These are phyloP conservation scores for Daboia siamensis DNA, from an alignment of 2,113 vertebrate genomes.

Conservation along the genomic window DNA sequence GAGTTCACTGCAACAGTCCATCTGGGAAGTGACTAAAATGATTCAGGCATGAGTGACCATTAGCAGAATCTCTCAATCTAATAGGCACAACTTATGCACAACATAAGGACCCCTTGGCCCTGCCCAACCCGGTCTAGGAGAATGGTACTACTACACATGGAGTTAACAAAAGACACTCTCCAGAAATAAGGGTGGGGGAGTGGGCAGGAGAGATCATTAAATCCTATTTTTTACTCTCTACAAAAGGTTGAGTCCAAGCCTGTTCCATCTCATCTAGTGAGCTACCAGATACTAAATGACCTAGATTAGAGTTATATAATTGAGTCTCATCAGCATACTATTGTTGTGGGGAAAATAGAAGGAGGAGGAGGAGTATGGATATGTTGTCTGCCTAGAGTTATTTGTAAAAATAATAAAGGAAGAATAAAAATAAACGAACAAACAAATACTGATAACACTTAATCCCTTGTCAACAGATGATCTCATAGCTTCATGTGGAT, in stretches of 20 bases:
- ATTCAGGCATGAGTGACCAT: background rate
- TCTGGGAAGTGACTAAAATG: background rate
- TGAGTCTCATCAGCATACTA: background rate
- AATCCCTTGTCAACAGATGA: background rate
- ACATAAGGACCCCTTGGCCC: background rate
- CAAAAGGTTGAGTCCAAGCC: background rate
- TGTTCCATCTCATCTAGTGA: background rate
- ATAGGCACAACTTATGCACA: background rate
- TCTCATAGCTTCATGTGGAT: background rate
- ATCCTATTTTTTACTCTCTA: background rate
- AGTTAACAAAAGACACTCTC: background rate
- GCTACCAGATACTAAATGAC: background rate
- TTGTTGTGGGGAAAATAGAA: background rate
- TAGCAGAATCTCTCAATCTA: background rate
- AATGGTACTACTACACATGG: background rate
- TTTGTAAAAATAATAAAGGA: background rate
- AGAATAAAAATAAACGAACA: too few species aligned
- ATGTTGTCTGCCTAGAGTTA: background rate
- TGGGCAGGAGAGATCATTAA: background rate
- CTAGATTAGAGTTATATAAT: background rate
- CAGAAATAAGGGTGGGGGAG: background rate
- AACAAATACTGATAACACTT: background rate
- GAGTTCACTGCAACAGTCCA: background rate
- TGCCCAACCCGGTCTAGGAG: background rate
- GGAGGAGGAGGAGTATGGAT: background rate